A percentile compares a stretch with the other conserved stretches of the same genome.
These are phyloP conservation scores for Nerophis lumbriciformis DNA, from an alignment of 2,113 vertebrate genomes.

Conservation along the genomic window DNA sequence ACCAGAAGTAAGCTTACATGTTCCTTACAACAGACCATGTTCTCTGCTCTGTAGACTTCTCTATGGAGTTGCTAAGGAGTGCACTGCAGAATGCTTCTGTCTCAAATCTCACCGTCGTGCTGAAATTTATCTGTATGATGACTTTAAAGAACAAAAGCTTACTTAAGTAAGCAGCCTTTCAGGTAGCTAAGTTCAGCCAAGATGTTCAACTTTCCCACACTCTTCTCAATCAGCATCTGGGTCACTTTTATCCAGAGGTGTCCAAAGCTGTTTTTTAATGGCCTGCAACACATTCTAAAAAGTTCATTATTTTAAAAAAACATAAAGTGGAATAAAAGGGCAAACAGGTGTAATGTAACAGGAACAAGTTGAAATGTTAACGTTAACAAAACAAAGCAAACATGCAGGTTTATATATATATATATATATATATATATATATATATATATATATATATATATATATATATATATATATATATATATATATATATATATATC, in stretches of 20 bases:
- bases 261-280: too few species aligned
- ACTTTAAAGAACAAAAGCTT: conserved; percentile 56
- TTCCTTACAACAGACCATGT: background rate
- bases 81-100: conserved; percentile 36
- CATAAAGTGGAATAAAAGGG: too few species aligned
- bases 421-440: too few species aligned
- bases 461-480: too few species aligned
- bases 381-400: too few species aligned
- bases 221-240: background rate
- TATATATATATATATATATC: too few species aligned
- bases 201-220: conserved; percentile 1
- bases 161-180: conserved; percentile 29
- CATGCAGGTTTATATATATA: too few species aligned
- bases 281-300: too few species aligned
- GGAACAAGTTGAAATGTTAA: too few species aligned
- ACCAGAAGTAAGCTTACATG: background rate
- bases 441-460: too few species aligned
- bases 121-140: conserved; percentile 46
- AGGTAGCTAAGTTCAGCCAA: conserved; percentile 26
- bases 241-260: background rate
- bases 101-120: conserved; percentile 9
- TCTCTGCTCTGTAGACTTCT: conserved; percentile 5
- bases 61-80: conserved; percentile 55
- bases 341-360: too few species aligned
- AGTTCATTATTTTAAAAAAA: too few species aligned